phyloP scores from a whole-genome alignment of 2,888 invertebrate species.

The Chromoteleia sp. region DNA sequence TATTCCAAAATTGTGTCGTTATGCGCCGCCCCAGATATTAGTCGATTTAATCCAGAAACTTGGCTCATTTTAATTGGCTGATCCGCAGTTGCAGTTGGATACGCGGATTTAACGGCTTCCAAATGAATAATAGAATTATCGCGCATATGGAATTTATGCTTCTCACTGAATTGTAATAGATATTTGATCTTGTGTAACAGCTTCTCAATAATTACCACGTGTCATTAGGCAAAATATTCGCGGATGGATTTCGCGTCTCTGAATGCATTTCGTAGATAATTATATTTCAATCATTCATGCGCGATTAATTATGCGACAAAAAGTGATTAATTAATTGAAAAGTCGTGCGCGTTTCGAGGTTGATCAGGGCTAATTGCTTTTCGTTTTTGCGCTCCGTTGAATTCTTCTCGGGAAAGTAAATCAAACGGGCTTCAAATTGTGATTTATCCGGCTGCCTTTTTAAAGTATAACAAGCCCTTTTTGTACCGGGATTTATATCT shows the following conservation, averaged over 20 bases:
- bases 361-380: neutral
- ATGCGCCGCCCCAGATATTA: slow-evolving; percentile 49
- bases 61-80: slow-evolving; percentile 62
- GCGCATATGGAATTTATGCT: slow-evolving; percentile 52
- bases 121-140: slow-evolving; percentile 62
- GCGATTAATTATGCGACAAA: slow-evolving; percentile 5
- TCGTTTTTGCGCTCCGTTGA: neutral
- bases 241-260: neutral
- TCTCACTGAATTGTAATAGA: slow-evolving; percentile 44
- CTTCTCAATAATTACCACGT: slow-evolving; percentile 34
- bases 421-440: neutral
- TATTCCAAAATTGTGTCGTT: slow-evolving; percentile 58
- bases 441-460: neutral
- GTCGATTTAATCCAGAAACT: slow-evolving; percentile 63
- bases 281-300: slow-evolving; percentile 8
- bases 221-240: slow-evolving; percentile 27
- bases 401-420: neutral
- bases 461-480: neutral
- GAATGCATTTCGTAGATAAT: slow-evolving; percentile 18
- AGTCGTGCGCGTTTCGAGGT: neutral
- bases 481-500: slow-evolving; percentile 16
- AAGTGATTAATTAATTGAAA: slow-evolving; percentile 11
- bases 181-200: slow-evolving; percentile 49
- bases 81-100: slow-evolving; percentile 39
- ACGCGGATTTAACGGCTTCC: slow-evolving; percentile 49